Evolutionary conservation across 2,113 vertebrate genomes (phyloP).

Genomic region (Pituophis catenifer): DNA sequence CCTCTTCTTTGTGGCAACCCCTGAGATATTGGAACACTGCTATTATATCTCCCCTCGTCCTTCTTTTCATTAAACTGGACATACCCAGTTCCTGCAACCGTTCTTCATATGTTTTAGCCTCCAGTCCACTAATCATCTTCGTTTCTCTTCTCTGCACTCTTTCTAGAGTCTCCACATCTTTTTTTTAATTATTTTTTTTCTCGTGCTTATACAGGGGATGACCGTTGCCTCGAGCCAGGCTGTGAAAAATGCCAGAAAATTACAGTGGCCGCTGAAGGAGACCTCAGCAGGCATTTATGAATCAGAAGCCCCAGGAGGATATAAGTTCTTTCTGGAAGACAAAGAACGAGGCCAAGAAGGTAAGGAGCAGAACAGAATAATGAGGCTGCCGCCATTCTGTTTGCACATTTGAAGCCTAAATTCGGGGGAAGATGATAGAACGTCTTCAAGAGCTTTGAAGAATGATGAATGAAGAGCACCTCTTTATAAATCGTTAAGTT

Average conservation of each 20-base stretch:
- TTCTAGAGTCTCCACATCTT: neutral
- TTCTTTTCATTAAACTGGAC: neutral
- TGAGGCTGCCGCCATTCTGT: neutral
- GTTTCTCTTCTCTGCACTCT: neutral
- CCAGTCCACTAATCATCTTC: too few relatives aligned
- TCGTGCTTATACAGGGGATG: slow-evolving; percentile 75
- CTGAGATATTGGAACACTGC: neutral
- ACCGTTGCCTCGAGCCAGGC: slow-evolving; percentile 88
- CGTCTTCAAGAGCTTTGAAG: neutral
- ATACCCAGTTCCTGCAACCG: too few relatives aligned
- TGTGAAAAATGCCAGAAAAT: slow-evolving; percentile 80
- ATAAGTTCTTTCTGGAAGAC: slow-evolving; percentile 88
- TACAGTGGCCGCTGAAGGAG: slow-evolving; percentile 87
- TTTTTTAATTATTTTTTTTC: neutral
- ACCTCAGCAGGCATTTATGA: slow-evolving; percentile 76
- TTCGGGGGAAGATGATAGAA: neutral
- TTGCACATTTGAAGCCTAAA: neutral
- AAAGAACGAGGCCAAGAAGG: slow-evolving; percentile 74
- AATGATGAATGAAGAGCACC: too few relatives aligned
- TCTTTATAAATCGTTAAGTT: too few relatives aligned
- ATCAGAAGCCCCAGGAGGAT: slow-evolving; percentile 88
- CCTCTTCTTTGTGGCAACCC: neutral
- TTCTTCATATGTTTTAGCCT: too few relatives aligned
- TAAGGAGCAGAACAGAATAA: slow-evolving; percentile 43
- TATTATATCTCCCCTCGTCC: neutral